Base-by-base conservation (phyloP, 2,797 vertebrate species). In the Catamblyrhynchus diadema region DNA sequence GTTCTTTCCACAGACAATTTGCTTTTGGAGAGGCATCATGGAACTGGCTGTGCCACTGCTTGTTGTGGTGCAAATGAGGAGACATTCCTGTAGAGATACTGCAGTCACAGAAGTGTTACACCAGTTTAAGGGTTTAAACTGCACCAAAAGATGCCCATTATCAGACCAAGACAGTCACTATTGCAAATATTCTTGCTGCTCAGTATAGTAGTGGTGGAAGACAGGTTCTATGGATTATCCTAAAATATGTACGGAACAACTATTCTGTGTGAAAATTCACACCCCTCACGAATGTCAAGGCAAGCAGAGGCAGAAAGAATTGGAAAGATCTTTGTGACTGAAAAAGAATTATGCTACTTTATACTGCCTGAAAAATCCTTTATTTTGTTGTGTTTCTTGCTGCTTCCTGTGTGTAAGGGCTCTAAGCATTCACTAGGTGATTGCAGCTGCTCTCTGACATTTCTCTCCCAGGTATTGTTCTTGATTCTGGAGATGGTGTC, bases 401-500 rank as follows among this genome's bases (percentile, higher is more conserved):
- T 61, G 21, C 14, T 44, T 42, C 19, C 32, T 30, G 18, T 35
- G 12, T 65, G 32, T 37, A 27, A 56, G 27, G 35, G 14, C 57
- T 79, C 25, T 64, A 42, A 85, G 47, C 27, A 6, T 77, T 90
- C 51, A 2, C 33, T 15, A 17, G 21, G 25, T 93, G 77, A 54
- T 60, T 83, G 13, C 39, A 92, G 2, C 60, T 78, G 32, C 59
- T 84, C 75, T 93, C 66, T 85, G 32, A 12, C 14, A 28, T 39
- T 95, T 95, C 51, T 81, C 19, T 86, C 23, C 42, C 82, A 98
- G 98, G 98, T 98, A 99, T 99, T 95, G 99, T 99, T 97, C 99
- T 99, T 97, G 99, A 99, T 97, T 99, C 99, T 57, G 99, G 99
- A 28, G 99, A 99, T 97, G 99, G 99, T 86, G 99, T 99, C 77